These are phyloP conservation scores for Armadillidium nasatum DNA, from an alignment of 1,140 invertebrate genomes.

Conservation along the genomic window DNA sequence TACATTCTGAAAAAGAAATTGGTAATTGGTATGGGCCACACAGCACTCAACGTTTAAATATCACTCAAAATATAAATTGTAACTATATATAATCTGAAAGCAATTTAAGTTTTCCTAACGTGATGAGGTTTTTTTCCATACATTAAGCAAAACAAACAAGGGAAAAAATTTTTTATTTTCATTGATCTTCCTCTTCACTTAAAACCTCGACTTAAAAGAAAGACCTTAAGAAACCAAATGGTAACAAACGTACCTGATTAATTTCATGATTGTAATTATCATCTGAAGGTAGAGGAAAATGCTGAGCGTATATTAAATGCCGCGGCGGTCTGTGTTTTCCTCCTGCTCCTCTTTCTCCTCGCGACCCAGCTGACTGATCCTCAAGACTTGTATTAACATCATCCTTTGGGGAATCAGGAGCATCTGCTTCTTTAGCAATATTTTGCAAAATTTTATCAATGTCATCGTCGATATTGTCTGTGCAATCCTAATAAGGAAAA, in stretches of 20 bases:
- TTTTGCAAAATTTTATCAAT: conserved; percentile 82
- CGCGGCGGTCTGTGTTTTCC: conserved; percentile 57
- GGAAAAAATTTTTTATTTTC: no score
- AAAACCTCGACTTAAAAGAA: no score
- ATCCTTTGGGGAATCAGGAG: conserved; percentile 16
- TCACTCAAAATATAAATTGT: no score
- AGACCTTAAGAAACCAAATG: no score
- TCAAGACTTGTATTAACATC: conserved; percentile 36
- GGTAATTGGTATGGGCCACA: no score
- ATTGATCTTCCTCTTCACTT: no score
- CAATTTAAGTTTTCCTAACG: no score
- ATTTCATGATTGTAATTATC: conserved; percentile 46
- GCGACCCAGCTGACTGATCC: conserved; percentile 25
- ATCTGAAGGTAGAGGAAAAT: conserved; percentile 72
- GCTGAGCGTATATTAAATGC: conserved; percentile 83
- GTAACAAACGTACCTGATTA: conserved; percentile 34
- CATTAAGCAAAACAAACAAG: no score
- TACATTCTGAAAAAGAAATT: no score
- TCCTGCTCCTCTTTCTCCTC: conserved; percentile 41
- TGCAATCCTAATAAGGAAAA: not conserved
- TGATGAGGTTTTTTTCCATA: no score
- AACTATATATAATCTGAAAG: no score
- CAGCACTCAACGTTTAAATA: no score
- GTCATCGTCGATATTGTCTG: conserved; percentile 84
- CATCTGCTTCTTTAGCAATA: conserved; percentile 68